These are phyloP conservation scores for Marcusenius ussheri DNA, from an alignment of 2,113 vertebrate genomes.

Conservation along the genomic window DNA sequence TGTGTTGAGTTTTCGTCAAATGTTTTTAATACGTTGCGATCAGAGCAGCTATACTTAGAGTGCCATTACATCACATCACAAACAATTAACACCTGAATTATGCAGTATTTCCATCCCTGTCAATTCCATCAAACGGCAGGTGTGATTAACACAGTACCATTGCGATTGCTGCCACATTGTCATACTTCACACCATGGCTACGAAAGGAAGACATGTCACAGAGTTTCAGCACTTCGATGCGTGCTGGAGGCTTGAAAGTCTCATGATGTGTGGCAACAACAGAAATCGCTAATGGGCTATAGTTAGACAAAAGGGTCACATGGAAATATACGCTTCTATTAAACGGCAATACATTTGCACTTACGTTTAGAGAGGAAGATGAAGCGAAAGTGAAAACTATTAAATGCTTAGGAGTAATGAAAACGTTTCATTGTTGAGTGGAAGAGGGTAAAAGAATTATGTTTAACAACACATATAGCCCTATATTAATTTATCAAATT, in stretches of 20 bases:
- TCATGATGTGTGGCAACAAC: constrained; percentile 46
- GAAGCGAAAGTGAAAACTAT: neutral
- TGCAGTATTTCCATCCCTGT: neutral
- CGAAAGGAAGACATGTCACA: neutral
- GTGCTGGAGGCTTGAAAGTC: neutral
- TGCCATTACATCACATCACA: neutral
- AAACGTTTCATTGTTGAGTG: neutral
- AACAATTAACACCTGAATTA: neutral
- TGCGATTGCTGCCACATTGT: neutral
- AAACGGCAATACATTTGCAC: neutral
- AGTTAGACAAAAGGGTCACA: constrained; percentile 40
- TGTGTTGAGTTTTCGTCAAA: neutral
- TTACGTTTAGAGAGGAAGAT: neutral
- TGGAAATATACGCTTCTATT: neutral
- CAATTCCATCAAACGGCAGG: neutral
- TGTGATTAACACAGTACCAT: neutral
- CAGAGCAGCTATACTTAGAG: neutral
- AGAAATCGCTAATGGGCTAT: constrained; percentile 42
- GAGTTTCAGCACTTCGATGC: neutral
- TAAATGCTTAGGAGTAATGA: neutral
- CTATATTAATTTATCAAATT: neutral
- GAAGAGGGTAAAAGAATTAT: neutral
- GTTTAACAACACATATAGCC: neutral
- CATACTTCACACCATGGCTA: neutral
- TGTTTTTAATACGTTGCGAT: neutral